These are phyloP conservation scores for Vanessa tameamea DNA, from an alignment of 1,140 invertebrate genomes.

Conservation along the genomic window DNA sequence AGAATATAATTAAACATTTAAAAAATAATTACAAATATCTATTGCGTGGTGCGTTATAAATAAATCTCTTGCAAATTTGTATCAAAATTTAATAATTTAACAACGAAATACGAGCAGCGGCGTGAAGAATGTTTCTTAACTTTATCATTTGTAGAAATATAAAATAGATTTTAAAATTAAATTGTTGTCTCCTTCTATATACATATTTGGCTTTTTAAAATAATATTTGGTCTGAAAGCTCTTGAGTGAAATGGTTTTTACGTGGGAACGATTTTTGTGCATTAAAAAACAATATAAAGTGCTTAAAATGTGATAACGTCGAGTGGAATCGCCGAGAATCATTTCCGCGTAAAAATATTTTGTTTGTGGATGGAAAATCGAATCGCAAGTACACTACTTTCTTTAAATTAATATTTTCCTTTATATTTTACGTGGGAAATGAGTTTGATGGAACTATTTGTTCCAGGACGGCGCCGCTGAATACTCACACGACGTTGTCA, in stretches of 20 bases:
- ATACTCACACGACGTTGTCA: conserved; percentile 67
- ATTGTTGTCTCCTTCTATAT: conserved; percentile 25
- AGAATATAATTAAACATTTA: background rate
- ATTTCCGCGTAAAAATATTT: conserved; percentile 81
- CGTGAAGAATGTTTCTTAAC: conserved; percentile 20
- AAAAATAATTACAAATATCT: conserved; percentile 11
- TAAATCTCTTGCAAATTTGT: conserved; percentile 12
- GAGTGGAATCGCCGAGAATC: conserved; percentile 78
- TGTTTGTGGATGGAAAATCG: conserved; percentile 79
- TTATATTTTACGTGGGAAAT: conserved; percentile 30
- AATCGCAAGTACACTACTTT: conserved; percentile 75
- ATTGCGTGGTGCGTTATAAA: conserved; percentile 52
- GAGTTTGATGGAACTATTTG: conserved; percentile 56
- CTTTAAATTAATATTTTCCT: conserved; percentile 48
- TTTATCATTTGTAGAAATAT: conserved; percentile 23
- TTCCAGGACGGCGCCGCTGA: conserved; percentile 78
- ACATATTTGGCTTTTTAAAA: conserved; percentile 38
- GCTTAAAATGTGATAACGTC: conserved; percentile 70
- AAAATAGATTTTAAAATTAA: conserved; percentile 25
- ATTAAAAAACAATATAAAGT: conserved; percentile 66
- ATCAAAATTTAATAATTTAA: conserved; percentile 18
- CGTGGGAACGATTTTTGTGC: conserved; percentile 81
- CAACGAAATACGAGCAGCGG: conserved; percentile 24
- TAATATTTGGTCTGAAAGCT: conserved; percentile 75
- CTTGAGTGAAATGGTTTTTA: conserved; percentile 81